phyloP scores from a whole-genome alignment of 2,888 invertebrate species.

The Bibio marci region DNA sequence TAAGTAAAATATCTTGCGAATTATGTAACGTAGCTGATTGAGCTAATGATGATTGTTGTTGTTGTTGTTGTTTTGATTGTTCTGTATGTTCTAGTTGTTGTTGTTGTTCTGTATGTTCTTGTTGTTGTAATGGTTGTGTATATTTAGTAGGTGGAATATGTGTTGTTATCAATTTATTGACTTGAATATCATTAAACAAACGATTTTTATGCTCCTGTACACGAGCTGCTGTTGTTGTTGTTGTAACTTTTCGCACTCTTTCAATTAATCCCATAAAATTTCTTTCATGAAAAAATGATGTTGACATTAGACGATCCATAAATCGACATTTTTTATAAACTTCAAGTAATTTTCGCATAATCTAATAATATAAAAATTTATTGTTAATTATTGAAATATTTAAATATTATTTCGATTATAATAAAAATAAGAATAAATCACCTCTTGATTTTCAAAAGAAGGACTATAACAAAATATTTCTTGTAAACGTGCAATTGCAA shows the following conservation, averaged over 20 bases:
- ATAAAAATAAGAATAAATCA: constrained; percentile 16
- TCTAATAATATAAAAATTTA: constrained; percentile 23
- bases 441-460: constrained; percentile 54
- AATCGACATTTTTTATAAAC: constrained; percentile 76
- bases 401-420: neutral
- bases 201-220: constrained; percentile 52
- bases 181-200: constrained; percentile 17
- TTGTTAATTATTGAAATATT: constrained; percentile 19
- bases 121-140: neutral
- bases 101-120: too few species aligned
- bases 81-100: too few species aligned
- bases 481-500: constrained; percentile 56
- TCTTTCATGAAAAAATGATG: constrained; percentile 68
- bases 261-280: constrained; percentile 41
- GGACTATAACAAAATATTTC: constrained; percentile 66
- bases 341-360: constrained; percentile 61
- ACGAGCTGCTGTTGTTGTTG: constrained; percentile 40
- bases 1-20: too few species aligned
- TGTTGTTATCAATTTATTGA: too few species aligned
- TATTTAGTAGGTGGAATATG: neutral
- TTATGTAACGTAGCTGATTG: too few species aligned
- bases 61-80: too few species aligned
- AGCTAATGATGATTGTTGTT: too few species aligned
- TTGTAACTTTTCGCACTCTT: constrained; percentile 50
- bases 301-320: constrained; percentile 70